Evolutionary conservation across 2,888 invertebrate species (phyloP).

Genomic region (Dicycla oo): DNA sequence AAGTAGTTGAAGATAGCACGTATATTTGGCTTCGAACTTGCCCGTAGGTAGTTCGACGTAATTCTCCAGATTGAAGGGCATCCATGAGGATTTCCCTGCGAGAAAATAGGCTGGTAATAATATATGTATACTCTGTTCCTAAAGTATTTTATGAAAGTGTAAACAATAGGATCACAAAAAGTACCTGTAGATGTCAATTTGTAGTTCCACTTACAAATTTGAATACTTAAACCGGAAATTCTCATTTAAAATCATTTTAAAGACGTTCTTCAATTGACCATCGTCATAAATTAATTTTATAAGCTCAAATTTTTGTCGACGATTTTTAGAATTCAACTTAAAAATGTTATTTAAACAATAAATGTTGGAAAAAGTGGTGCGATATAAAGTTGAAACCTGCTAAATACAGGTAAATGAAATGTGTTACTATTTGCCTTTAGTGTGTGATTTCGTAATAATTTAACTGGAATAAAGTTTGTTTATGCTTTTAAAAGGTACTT

Average conservation of each 20-base stretch:
- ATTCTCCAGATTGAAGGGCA: too few relatives aligned
- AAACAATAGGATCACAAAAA: background rate
- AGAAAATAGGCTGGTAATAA: background rate
- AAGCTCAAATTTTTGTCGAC: background rate
- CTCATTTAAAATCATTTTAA: background rate
- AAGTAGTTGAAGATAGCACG: too few relatives aligned
- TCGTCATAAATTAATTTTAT: background rate
- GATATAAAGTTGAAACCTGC: background rate
- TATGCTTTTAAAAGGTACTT: background rate
- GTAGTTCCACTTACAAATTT: background rate
- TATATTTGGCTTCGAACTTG: too few relatives aligned
- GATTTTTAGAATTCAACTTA: background rate
- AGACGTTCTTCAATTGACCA: background rate
- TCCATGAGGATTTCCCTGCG: too few relatives aligned
- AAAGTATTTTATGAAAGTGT: background rate
- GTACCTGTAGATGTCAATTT: background rate
- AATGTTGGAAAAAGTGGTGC: background rate
- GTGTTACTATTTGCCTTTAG: background rate
- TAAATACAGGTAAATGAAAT: background rate
- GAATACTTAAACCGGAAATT: background rate
- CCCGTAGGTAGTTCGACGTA: too few relatives aligned
- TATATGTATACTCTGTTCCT: background rate
- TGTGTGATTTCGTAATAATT: background rate
- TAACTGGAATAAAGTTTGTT: background rate
- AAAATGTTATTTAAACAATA: background rate